Conservation (phyloP, 2,888 invertebrate genomes). For the Dicyrtomina minuta region DNA sequence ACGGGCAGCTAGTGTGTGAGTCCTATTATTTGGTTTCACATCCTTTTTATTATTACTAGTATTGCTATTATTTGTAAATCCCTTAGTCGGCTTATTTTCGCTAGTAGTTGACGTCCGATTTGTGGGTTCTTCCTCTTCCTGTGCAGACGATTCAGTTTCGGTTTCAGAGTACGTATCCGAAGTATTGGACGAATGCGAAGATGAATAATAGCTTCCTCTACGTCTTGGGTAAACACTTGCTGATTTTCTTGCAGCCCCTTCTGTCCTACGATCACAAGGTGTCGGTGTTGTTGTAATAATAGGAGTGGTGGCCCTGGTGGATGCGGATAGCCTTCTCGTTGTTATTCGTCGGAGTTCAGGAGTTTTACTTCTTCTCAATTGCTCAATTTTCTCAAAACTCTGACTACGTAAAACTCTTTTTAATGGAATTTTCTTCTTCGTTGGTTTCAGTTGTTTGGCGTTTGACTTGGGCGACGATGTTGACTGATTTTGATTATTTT, state of each 20-base stretch:
- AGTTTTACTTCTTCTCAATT: slow-evolving; percentile 9
- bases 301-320: slow-evolving; percentile 3
- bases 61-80: too few relatives aligned
- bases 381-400: slow-evolving; percentile 19
- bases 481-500: background rate
- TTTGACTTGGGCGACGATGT: background rate
- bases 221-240: slow-evolving; percentile 45
- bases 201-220: slow-evolving; percentile 38
- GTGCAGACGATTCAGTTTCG: slow-evolving; percentile 14
- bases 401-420: slow-evolving; percentile 41
- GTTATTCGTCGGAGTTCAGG: slow-evolving; percentile 15
- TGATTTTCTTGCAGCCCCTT: slow-evolving; percentile 52
- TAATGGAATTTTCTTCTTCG: slow-evolving; percentile 12
- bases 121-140: slow-evolving; percentile 12
- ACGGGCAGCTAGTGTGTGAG: background rate
- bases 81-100: background rate
- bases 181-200: slow-evolving; percentile 17
- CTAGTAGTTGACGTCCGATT: background rate
- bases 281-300: slow-evolving; percentile 1
- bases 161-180: slow-evolving; percentile 14
- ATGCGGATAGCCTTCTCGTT: slow-evolving; percentile 25
- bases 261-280: slow-evolving; percentile 25
- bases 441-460: background rate
- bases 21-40: slow-evolving; percentile 1
- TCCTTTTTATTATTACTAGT: background rate